Evolutionary conservation across 2,797 vertebrate genomes (phyloP).

Genomic region (Garrulus glandarius): DNA sequence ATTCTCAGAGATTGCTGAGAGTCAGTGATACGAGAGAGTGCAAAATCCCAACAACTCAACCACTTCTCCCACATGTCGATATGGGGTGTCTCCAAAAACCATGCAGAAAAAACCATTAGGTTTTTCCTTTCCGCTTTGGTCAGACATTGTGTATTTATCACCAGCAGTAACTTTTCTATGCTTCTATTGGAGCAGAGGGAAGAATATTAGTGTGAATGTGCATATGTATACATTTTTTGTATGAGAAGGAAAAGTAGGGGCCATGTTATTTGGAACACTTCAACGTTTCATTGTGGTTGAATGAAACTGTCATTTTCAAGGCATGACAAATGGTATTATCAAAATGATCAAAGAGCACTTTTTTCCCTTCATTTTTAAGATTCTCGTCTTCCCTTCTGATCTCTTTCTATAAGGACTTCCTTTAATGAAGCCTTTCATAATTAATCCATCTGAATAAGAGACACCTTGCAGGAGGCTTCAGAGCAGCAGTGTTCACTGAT

Average conservation of each 20-base stretch:
- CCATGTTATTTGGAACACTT: not conserved
- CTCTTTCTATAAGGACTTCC: not conserved
- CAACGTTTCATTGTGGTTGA: not conserved
- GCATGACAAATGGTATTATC: not conserved
- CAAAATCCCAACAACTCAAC: not conserved
- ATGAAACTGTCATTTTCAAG: conserved; percentile 13
- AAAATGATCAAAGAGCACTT: not conserved
- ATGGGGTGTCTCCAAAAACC: not conserved
- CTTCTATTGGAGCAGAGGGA: not conserved
- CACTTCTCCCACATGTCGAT: not conserved
- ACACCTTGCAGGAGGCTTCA: not conserved
- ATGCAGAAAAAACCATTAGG: not conserved
- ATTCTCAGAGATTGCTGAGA: not conserved
- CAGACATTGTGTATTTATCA: not conserved
- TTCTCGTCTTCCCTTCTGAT: not conserved
- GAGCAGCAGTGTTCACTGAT: not conserved
- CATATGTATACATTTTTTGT: not conserved
- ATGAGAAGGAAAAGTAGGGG: not conserved
- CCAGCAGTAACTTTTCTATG: not conserved
- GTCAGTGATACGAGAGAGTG: not conserved
- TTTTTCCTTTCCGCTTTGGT: not conserved
- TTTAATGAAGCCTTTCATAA: conserved; percentile 3
- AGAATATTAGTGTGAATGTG: not conserved
- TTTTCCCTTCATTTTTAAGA: not conserved
- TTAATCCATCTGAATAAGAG: not conserved